A percentile compares a stretch with the other conserved stretches of the same genome.
phyloP scores from a whole-genome alignment of 2,888 invertebrate genomes.

The Watsonalla cultraria region DNA sequence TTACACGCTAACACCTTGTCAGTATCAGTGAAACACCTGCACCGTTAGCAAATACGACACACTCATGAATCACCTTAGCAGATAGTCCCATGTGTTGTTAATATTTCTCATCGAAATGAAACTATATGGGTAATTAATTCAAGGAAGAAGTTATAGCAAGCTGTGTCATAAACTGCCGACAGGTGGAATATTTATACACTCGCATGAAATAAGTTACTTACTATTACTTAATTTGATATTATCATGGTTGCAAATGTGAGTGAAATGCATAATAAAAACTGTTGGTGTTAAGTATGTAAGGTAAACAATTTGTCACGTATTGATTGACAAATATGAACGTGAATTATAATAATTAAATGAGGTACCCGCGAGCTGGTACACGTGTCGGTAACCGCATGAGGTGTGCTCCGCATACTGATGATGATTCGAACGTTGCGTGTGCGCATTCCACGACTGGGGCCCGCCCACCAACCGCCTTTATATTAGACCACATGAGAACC shows the following conservation, averaged over 20 bases:
- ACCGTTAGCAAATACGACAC: slow-evolving; percentile 42
- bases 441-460: slow-evolving; percentile 50
- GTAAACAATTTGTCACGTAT: slow-evolving; percentile 32
- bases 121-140: no score
- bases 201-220: no score
- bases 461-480: slow-evolving; percentile 30
- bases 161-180: no score
- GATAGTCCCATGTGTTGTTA: not conserved
- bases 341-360: slow-evolving; percentile 57
- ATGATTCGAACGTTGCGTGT: slow-evolving; percentile 49
- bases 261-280: no score
- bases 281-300: not conserved
- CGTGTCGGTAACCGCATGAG: slow-evolving; percentile 54
- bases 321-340: slow-evolving; percentile 41
- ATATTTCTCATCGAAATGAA: not conserved
- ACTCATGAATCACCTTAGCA: slow-evolving; percentile 10
- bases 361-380: slow-evolving; percentile 52
- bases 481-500: not conserved
- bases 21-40: slow-evolving; percentile 49
- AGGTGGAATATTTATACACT: no score
- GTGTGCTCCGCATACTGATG: slow-evolving; percentile 67
- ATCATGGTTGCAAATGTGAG: no score
- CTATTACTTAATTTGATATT: no score
- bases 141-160: no score
- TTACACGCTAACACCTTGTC: slow-evolving; percentile 24